A percentile compares a stretch with the other conserved stretches of the same genome.
Conservation (phyloP, 64 coral and sea anemone species). For the Trachythela sp. region DNA sequence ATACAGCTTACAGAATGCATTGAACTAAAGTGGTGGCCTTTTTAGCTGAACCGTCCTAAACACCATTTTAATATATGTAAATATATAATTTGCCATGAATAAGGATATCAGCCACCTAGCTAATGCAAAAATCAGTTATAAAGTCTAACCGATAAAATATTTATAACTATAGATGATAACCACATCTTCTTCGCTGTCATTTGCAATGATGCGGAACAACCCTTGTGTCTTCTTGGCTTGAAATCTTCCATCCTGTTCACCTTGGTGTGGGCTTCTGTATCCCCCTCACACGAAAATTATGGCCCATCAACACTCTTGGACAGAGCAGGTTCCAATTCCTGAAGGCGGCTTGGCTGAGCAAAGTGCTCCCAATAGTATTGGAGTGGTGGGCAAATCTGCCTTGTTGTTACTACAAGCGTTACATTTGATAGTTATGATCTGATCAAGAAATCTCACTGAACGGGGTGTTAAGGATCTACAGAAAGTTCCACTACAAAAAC, state of each 20-base stretch:
- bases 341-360: neutral
- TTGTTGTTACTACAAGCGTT: neutral
- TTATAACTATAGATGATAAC: constrained; percentile 3
- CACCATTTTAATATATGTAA: no score
- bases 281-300: constrained; percentile 9
- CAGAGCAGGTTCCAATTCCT: neutral
- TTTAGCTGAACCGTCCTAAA: no score
- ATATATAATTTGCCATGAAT: neutral
- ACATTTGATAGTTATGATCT: constrained; percentile 17
- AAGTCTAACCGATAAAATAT: no score
- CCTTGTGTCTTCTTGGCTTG: neutral
- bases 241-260: neutral
- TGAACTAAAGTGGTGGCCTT: no score
- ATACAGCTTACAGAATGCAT: no score
- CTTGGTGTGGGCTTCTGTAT: neutral
- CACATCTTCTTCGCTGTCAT: constrained; percentile 17
- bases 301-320: constrained; percentile 6
- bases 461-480: neutral
- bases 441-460: neutral
- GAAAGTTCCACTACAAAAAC: neutral
- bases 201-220: constrained; percentile 6
- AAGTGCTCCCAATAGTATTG: constrained; percentile 2
- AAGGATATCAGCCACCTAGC: neutral
- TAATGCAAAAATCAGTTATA: no score
- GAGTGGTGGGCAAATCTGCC: constrained; percentile 8